Evolutionary conservation across 2,113 vertebrate genomes (phyloP), one percentile per base, ranked within the genome.

Genomic region (Elephantulus edwardii): DNA sequence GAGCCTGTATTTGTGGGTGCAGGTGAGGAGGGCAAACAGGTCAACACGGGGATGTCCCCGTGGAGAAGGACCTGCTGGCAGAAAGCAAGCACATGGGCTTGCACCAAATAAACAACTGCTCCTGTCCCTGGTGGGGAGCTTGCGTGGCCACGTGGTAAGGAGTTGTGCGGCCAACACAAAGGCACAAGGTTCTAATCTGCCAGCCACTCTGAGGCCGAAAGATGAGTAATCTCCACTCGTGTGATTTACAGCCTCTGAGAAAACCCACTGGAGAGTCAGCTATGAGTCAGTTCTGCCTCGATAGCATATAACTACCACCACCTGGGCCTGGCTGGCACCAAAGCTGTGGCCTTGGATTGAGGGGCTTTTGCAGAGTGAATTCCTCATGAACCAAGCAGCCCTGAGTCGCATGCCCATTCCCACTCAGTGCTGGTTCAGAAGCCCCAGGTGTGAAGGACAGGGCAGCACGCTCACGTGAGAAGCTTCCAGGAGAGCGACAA

Each of bases 301-400:
- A n/a, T n/a, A n/a, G n/a, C n/a, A n/a, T n/a, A n/a, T n/a, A n/a
- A n/a, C n/a, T n/a, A n/a, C 48, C 48, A 50, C 48, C 8, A 16
- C 14, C 54, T 56, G 54, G 22, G 14, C 54, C 54, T 56, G 22
- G 54, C 16, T 14, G 22, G 54, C 16, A 56, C 30, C n/a, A n/a
- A 38, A 56, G 44, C 20, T 3, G 19, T 28, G 3, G 0, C 50
- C 80, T 38, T 60, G 64, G 35, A 91, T 35, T 6, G n/a, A 8
- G 44, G 10, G 30, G 19, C 24, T 42, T 42, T 7, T 8, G 6
- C 10, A 2, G 44, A 80, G 62, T 19, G 35, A 11, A 33, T 38
- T n/a, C 56, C 11, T 0, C 0, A 0, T 1, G 50, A 70, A 50
- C 28, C 14, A 0, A 24, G 33, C 13, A 7, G 48, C 1, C 3